Evolutionary conservation across 2,888 invertebrate genomes (phyloP).

Genomic region (Netelia inedita): DNA sequence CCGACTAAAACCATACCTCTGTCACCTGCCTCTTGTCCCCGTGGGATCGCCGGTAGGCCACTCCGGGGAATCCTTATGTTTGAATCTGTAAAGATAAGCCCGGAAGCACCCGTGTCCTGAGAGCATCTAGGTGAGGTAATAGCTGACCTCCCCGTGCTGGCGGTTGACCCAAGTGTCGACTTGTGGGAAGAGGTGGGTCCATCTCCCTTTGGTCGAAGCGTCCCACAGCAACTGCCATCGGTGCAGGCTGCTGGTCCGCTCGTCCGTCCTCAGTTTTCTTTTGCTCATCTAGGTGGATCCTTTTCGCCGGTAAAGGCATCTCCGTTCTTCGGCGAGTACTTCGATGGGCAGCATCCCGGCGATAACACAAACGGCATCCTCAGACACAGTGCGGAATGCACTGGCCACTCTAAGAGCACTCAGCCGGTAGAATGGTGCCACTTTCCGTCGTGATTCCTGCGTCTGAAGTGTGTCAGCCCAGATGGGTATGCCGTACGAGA

Average conservation of each 20-base stretch:
- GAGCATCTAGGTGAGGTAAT: too few relatives aligned
- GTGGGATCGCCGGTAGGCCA: conserved; percentile 48
- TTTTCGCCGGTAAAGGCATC: conserved; percentile 30
- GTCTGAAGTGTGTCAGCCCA: conserved; percentile 58
- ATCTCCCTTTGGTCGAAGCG: too few relatives aligned
- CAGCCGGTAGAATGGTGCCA: conserved; percentile 49
- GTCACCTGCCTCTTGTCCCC: not conserved
- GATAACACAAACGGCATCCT: conserved; percentile 61
- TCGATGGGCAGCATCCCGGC: conserved; percentile 55
- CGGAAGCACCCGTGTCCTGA: too few relatives aligned
- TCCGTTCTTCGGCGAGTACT: conserved; percentile 56
- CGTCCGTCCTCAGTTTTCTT: not conserved
- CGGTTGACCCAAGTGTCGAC: too few relatives aligned
- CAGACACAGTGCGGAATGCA: conserved; percentile 66
- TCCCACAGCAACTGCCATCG: conserved; percentile 62
- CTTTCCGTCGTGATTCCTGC: conserved; percentile 22
- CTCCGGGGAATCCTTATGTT: too few relatives aligned
- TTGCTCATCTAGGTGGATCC: conserved; percentile 23
- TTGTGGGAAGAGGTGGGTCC: too few relatives aligned
- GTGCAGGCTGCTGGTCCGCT: too few relatives aligned
- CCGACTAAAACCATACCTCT: conserved; percentile 41
- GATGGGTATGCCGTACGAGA: conserved; percentile 66
- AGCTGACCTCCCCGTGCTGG: too few relatives aligned
- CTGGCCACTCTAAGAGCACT: conserved; percentile 41
- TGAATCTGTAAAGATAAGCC: too few relatives aligned